Base-by-base conservation (phyloP, 2,797 vertebrate species). In the Brachyrhaphis roseni region DNA sequence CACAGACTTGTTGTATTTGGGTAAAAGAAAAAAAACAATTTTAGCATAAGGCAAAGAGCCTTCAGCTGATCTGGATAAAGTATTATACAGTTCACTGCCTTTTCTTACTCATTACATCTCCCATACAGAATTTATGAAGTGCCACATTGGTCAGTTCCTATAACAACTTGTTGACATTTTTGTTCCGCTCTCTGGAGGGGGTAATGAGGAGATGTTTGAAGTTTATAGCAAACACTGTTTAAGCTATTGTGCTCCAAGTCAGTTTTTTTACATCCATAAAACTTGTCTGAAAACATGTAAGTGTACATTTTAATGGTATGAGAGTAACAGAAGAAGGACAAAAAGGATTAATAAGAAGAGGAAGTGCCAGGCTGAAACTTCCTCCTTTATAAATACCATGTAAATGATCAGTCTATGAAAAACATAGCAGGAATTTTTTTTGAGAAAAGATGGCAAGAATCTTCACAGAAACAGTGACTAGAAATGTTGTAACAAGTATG, bases 141-240 rank as follows among this genome's bases (percentile, higher is more conserved):
- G 90, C 91, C 86, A 90, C 82, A 84, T 80, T 82, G 5, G 16
- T 39, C 34, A 82, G 88, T 95, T 95, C 88, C 92, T 94, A 94
- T 95, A 94, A 88, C 80, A 89, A 82, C 81, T 82, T 92, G 79
- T 84, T 53, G 8, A 86, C 79, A 55, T 71, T 79, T 82, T 87
- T 79, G n/a, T 78, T 84, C 77, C 87, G 84, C 82, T 86, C 82
- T 80, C 80, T 78, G 18, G 81, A 51, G 75, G 80, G 87, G 75
- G 86, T 85, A 84, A n/a, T 1, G 16, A 45, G 23, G 12, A 59
- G 31, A 34, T 47, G 31, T 20, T 73, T 51, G 31, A 73, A 39
- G 49, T 74, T n/a, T n/a, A 26, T 39, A 26, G 31, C 1, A 13
- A 51, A 36, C 72, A 23, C 18, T 2, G 4, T 23, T 26, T 23